Percentiles rank a stretch among this genome's conserved stretches.
Conservation (phyloP, 2,888 invertebrate genomes). For the Drosophila kokeensis region DNA sequence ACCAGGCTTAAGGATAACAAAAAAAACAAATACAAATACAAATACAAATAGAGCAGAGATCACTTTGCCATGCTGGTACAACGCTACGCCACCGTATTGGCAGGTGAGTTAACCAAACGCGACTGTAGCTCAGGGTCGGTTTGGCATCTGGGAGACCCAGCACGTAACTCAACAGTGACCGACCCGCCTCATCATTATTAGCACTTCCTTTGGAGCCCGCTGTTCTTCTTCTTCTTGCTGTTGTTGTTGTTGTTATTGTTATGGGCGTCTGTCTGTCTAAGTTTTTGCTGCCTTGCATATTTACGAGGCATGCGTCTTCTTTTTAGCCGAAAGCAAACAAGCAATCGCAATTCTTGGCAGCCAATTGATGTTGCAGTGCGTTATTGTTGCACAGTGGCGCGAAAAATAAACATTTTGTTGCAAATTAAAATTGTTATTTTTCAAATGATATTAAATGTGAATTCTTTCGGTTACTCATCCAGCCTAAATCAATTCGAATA, state of each 20-base stretch:
- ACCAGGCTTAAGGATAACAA: constrained; percentile 39
- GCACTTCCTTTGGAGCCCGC: constrained; percentile 71
- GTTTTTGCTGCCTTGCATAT: constrained; percentile 77
- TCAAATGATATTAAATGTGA: neutral
- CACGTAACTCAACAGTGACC: constrained; percentile 77
- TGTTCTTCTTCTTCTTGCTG: neutral
- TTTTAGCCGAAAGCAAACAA: constrained; percentile 53
- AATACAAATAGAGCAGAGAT: neutral
- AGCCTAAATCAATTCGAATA: neutral
- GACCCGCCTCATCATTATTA: constrained; percentile 69
- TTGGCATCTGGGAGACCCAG: constrained; percentile 20
- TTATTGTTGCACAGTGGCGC: constrained; percentile 56
- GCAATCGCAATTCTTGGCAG: constrained; percentile 61
- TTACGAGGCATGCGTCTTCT: constrained; percentile 77
- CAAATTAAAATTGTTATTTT: neutral
- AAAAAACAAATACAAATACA: neutral
- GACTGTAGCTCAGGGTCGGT: constrained; percentile 51
- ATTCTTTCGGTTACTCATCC: neutral
- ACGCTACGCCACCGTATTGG: constrained; percentile 43
- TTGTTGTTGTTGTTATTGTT: constrained; percentile 26
- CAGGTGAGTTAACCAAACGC: constrained; percentile 67
- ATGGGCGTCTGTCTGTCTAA: constrained; percentile 74
- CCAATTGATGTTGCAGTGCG: constrained; percentile 71
- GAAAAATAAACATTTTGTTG: neutral
- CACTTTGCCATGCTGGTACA: constrained; percentile 29